Evolutionary conservation across 2,888 invertebrate genomes (phyloP), one percentile per base, ranked within the genome.

Genomic region (Lepidocyrtoides sp.): DNA sequence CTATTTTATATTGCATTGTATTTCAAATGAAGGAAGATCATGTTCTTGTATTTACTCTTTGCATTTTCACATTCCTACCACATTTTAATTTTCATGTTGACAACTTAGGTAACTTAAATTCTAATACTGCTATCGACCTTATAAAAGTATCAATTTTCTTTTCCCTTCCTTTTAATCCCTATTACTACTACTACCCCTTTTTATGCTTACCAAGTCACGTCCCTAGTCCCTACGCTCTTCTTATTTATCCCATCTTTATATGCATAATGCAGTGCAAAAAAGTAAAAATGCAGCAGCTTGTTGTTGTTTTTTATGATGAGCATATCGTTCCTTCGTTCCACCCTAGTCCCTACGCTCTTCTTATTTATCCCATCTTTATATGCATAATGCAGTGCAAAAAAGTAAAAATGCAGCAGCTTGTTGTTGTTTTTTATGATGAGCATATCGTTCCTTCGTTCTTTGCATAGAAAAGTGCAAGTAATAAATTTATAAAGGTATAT

Each of bases 1-100:
- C 3, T 48, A 48, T 48, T 2, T 48, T 26, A 8, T 23, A 14
- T 48, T 7, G 44, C 51, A n/a, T 69, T 69, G 5, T 2, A n/a
- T n/a, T 66, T 66, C 36, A 36, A 32, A 69, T 69, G 20, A 69
- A 69, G 17, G 41, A 41, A 69, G 69, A 69, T 69, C 41, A 41
- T 57, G 23, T 23, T 10, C 57, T 57, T 57, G 23, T 51, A 51
- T 63, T 29, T 63, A 63, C n/a, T 63, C 7, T 23, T 5, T 26
- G 23, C 23, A 57, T 57, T 57, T 57, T 29, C 29, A 63, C 32
- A 32, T 63, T 63, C 29, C 14, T 32, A 14, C 63, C 14, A 63
- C 63, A 63, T 63, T 63, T 63, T 32, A 63, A 63, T 29, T 63
- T 32, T 29, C n/a, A 63, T 12, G 23, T 26, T 2, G 60, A 57